These are phyloP conservation scores for Lasioglossum vierecki DNA, from an alignment of 2,888 invertebrate species.

Conservation along the genomic window DNA sequence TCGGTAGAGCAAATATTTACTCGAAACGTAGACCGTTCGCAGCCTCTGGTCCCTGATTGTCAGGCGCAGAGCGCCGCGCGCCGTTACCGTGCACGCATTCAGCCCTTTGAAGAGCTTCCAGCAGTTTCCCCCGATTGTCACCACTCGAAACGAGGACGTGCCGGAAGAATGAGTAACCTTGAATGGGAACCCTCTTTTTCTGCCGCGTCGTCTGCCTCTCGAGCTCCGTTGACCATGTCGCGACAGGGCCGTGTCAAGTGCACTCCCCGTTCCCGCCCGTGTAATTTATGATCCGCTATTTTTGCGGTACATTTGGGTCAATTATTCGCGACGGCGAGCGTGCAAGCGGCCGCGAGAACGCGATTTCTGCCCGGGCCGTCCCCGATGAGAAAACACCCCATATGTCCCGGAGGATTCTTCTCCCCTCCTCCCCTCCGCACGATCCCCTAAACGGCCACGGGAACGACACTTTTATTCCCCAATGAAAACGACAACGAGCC, in stretches of 20 bases:
- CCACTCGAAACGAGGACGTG: conserved; percentile 70
- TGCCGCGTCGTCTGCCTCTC: conserved; percentile 38
- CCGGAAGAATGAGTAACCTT: conserved; percentile 70
- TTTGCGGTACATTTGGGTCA: conserved; percentile 76
- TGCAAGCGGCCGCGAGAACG: conserved; percentile 17
- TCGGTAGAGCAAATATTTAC: neutral
- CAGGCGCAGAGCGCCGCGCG: neutral
- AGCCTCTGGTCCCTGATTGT: neutral
- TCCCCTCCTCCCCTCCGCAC: neutral
- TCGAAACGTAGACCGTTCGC: neutral
- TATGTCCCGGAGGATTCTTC: neutral
- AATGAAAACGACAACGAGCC: neutral
- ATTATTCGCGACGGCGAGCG: conserved; percentile 64
- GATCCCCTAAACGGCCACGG: neutral
- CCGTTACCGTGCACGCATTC: neutral
- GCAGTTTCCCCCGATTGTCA: conserved; percentile 67
- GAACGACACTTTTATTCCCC: conserved; percentile 18
- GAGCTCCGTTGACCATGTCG: conserved; percentile 50
- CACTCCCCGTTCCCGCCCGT: conserved; percentile 59
- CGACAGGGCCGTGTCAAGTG: conserved; percentile 73
- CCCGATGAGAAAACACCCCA: conserved; percentile 7
- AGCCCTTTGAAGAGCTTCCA: conserved; percentile 22
- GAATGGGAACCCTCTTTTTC: conserved; percentile 61
- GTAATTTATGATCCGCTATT: conserved; percentile 76
- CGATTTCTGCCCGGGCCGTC: neutral